Conservation (phyloP, 2,113 vertebrate species). For the Brachyistius frenatus region DNA sequence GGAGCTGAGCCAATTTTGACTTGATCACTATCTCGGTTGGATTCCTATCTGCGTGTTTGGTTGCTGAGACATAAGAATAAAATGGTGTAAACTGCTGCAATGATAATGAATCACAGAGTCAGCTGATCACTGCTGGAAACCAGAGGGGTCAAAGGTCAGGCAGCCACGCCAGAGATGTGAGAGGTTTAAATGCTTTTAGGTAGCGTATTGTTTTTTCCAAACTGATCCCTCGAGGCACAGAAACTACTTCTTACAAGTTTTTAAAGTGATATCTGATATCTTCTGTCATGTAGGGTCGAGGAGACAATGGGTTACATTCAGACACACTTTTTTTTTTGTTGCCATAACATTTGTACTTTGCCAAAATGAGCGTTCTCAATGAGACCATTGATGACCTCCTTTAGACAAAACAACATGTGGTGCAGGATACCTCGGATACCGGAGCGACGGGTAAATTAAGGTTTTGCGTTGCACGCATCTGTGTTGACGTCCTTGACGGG, state of each 20-base stretch:
- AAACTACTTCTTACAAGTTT: not conserved
- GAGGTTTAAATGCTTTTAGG: no score
- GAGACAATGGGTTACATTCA: not conserved
- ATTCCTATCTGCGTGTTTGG: not conserved
- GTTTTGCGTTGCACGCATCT: conserved; percentile 16
- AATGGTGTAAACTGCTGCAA: conserved; percentile 12
- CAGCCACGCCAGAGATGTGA: no score
- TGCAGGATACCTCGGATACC: conserved; percentile 66
- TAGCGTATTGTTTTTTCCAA: not conserved
- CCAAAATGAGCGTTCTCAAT: conserved; percentile 22
- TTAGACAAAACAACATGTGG: conserved; percentile 77
- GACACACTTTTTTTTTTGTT: not conserved
- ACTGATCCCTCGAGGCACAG: not conserved
- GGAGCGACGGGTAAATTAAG: conserved; percentile 1
- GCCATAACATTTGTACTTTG: conserved; percentile 31
- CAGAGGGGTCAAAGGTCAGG: conserved; percentile 47
- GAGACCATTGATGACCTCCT: conserved; percentile 37
- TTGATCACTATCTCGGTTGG: conserved; percentile 7
- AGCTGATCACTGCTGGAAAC: not conserved
- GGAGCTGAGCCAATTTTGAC: conserved; percentile 44
- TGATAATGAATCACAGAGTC: conserved; percentile 22
- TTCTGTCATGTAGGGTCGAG: not conserved
- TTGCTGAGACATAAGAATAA: conserved; percentile 9
- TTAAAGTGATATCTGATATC: not conserved
- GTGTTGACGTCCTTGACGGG: conserved; percentile 44